A percentile compares a stretch with the other conserved stretches of the same genome.
phyloP scores from a whole-genome alignment of 1,140 invertebrate species.

The Oryzaephilus surinamensis region DNA sequence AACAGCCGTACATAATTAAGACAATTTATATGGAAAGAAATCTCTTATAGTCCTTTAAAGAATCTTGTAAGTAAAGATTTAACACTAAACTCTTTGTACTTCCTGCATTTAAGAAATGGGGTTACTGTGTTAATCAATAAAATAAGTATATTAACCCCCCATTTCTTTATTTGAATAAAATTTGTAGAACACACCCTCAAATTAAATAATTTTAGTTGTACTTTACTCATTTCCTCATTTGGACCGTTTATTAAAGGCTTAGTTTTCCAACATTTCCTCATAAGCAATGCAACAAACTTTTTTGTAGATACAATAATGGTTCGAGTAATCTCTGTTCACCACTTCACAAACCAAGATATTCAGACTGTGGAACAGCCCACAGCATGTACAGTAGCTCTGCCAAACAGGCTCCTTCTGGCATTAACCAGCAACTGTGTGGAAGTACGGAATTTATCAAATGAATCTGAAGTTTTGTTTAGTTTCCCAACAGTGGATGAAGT shows the following conservation, averaged over 20 bases:
- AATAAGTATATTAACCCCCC: conserved; percentile 3
- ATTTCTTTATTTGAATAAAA: conserved; percentile 5
- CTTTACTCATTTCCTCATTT: background rate
- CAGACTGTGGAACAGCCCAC: conserved; percentile 54
- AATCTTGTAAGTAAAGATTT: no score
- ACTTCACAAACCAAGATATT: conserved; percentile 55
- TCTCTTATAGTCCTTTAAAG: no score
- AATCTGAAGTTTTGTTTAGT: conserved; percentile 39
- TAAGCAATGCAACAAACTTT: no score
- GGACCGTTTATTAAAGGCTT: no score
- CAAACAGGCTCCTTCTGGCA: conserved; percentile 45
- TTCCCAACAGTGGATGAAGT: conserved; percentile 57
- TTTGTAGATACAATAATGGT: no score
- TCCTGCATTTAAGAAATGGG: background rate
- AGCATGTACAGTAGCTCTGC: conserved; percentile 45
- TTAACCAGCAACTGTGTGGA: conserved; percentile 49
- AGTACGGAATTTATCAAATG: conserved; percentile 44
- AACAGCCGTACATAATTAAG: no score
- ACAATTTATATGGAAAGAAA: no score
- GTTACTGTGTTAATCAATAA: conserved; percentile 10
- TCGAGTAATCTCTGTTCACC: conserved; percentile 56
- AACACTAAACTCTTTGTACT: no score
- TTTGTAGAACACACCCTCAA: conserved; percentile 2
- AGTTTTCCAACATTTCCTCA: no score
- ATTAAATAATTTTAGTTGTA: background rate